Evolutionary conservation across 2,888 invertebrate species (phyloP), one percentile per base, ranked within the genome.

Genomic region (Lepidonotus clava): DNA sequence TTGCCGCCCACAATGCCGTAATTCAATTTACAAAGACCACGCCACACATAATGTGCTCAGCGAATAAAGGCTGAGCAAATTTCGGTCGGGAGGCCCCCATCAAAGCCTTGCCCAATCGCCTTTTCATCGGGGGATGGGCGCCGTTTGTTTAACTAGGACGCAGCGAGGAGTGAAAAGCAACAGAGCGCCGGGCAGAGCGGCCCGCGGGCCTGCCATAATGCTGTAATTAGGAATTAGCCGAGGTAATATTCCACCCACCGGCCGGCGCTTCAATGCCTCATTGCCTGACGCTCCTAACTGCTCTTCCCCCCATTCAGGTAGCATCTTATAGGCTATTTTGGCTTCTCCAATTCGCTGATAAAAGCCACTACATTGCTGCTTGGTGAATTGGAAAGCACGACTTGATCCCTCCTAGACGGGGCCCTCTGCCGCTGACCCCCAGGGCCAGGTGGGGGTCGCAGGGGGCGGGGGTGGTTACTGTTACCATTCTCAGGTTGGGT

Each of bases 21-120:
- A 80, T 80, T 80, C 80, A 80, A 80, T 80, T 80, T 80, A 41
- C 80, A 80, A 80, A 80, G 80, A 80, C 80, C 80, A 80, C 80
- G 80, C 80, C 80, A 80, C 41, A 80, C 80, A 46, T 46, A 80
- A 80, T 71, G 71, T 38, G 38, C 71, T 71, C 71, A 38, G 34
- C 36, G 71, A 38, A 71, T 71, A 71, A 71, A 34, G n/a, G 71
- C 36, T 71, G 71, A 21, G 71, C 71, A 71, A 71, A 71, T 71
- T 80, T 32, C 80, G 80, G 80, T n/a, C 34, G 41, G 51, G 80
- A 6, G 46, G 11, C 28, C 14, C 11, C 51, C 80, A 46, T 80
- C 80, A 80, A 80, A 80, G 80, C 80, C 8, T 28, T 51, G 80
- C 80, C 80, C 80, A 80, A 41, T 80, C 46, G 28, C 80, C 46